phyloP scores from a whole-genome alignment of 2,888 invertebrate genomes.

The Neoitamus cyanurus region DNA sequence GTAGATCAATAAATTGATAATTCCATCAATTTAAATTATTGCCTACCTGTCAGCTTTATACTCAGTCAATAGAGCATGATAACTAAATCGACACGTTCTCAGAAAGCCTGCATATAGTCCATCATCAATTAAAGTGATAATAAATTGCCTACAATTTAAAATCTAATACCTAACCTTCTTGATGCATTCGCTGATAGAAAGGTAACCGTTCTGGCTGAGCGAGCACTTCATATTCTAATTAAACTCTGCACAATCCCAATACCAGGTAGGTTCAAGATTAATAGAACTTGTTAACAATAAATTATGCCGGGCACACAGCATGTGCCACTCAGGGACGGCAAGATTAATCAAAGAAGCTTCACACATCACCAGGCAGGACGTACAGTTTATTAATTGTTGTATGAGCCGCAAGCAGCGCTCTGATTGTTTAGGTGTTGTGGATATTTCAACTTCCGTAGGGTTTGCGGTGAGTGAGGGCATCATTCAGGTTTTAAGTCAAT shows the following conservation, averaged over 20 bases:
- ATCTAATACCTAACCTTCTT: neutral
- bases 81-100: neutral
- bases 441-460: neutral
- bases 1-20: neutral
- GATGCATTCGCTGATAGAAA: neutral
- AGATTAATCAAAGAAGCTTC: slow-evolving; percentile 28
- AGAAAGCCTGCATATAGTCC: neutral
- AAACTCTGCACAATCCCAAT: neutral
- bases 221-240: slow-evolving; percentile 12
- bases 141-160: neutral
- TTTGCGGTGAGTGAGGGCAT: neutral
- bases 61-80: neutral
- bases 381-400: neutral
- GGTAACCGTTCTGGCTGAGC: neutral
- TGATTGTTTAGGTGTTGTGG: neutral
- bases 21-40: neutral
- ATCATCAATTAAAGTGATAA: neutral
- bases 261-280: neutral
- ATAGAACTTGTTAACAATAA: slow-evolving; percentile 29
- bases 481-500: neutral
- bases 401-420: neutral
- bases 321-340: neutral
- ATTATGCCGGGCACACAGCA: neutral
- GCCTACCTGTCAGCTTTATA: neutral
- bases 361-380: neutral